Conservation (phyloP, 1,140 invertebrate species). For the Bombus difficillimus region DNA sequence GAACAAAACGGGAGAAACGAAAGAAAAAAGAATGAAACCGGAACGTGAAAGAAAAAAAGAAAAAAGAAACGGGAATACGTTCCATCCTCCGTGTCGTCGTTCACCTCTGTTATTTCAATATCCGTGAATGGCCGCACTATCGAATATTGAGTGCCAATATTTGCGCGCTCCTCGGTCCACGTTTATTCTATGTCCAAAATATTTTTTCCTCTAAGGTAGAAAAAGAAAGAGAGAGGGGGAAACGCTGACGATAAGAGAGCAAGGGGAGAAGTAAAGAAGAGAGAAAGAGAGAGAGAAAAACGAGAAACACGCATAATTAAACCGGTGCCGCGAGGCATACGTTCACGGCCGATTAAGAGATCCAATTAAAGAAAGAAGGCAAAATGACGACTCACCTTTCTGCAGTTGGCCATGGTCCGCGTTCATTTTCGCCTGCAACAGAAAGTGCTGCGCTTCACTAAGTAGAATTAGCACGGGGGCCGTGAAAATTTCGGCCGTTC, state of each 20-base stretch:
- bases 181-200: slow-evolving; percentile 40
- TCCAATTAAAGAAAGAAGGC: slow-evolving; percentile 2
- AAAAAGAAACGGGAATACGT: not conserved
- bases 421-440: slow-evolving; percentile 85
- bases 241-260: too few species aligned
- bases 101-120: slow-evolving; percentile 42
- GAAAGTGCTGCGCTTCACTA: slow-evolving; percentile 81
- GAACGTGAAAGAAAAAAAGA: not conserved
- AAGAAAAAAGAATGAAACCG: not conserved
- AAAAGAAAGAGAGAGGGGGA: not conserved
- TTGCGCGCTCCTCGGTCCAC: slow-evolving; percentile 22
- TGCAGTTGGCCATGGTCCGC: slow-evolving; percentile 83
- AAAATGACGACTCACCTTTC: slow-evolving; percentile 80
- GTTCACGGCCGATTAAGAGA: slow-evolving; percentile 25
- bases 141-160: slow-evolving; percentile 40
- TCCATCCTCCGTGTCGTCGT: slow-evolving; percentile 14
- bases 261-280: not conserved
- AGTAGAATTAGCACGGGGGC: slow-evolving; percentile 75
- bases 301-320: slow-evolving; percentile 17
- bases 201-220: not conserved
- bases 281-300: not conserved
- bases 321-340: not conserved
- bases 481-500: slow-evolving; percentile 51
- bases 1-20: not conserved
- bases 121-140: slow-evolving; percentile 27